Conservation (phyloP, 2,797 vertebrate species). For the Phylloscopus collybita region DNA sequence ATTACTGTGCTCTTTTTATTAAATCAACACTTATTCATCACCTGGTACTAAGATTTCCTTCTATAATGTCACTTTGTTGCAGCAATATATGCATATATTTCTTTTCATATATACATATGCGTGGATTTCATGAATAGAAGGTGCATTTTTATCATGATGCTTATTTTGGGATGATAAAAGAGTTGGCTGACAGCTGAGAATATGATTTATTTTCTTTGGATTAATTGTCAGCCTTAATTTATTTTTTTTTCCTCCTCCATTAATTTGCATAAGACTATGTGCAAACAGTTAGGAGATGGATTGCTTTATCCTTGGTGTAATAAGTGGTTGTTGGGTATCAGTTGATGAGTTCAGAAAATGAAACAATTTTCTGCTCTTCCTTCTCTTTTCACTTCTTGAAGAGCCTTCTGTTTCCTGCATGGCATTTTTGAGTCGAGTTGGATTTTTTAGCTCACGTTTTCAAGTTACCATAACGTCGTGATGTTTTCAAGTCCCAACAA, state of each 20-base stretch:
- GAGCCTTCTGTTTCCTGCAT: background rate
- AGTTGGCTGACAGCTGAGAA: background rate
- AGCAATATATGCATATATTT: background rate
- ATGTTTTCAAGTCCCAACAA: background rate
- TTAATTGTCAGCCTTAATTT: constrained; percentile 28
- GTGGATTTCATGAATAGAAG: background rate
- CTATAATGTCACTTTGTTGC: constrained; percentile 28
- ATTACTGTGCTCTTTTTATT: constrained; percentile 1
- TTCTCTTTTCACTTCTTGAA: background rate
- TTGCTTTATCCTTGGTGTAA: background rate
- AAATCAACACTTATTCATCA: constrained; percentile 26
- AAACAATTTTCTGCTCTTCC: background rate
- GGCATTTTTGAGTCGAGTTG: background rate
- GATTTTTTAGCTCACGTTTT: background rate
- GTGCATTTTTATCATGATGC: background rate
- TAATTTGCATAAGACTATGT: background rate
- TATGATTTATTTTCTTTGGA: background rate
- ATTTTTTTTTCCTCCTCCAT: too few species aligned
- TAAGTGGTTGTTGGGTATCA: background rate
- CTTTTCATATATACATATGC: background rate
- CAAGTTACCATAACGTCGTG: rapidly evolving
- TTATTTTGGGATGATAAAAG: constrained; percentile 24
- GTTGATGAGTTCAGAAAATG: background rate
- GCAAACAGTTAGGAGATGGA: background rate
- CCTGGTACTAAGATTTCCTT: background rate